Conservation (phyloP, 2,113 vertebrate genomes). For the Takifugu bimaculatus region DNA sequence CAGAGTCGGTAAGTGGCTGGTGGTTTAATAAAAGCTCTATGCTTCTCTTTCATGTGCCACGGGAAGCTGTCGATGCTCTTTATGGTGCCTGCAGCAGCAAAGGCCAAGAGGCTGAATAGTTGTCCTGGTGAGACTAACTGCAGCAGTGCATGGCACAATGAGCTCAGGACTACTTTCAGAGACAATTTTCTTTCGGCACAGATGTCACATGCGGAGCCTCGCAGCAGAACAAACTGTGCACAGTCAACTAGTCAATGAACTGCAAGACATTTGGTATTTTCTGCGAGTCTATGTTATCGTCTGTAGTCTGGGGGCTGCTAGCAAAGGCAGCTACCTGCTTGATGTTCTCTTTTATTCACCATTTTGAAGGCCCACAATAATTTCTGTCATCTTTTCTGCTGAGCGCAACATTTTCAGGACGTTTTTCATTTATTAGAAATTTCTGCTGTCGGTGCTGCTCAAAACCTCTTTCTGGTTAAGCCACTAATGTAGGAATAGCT, state of each 20-base stretch:
- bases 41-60: conserved; percentile 21
- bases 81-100: conserved; percentile 15
- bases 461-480: not conserved
- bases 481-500: not conserved
- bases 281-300: conserved; percentile 15
- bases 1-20: conserved; percentile 17
- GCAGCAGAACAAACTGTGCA: conserved; percentile 1
- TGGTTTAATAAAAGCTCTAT: conserved; percentile 18
- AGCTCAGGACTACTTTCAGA: conserved; percentile 12
- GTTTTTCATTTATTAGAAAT: conserved; percentile 10
- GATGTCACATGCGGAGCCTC: conserved; percentile 17
- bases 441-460: conserved; percentile 25
- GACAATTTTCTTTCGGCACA: conserved; percentile 12
- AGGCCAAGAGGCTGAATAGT: conserved; percentile 42
- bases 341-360: not conserved
- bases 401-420: not conserved
- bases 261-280: conserved; percentile 17
- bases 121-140: conserved; percentile 32
- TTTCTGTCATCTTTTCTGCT: conserved; percentile 22
- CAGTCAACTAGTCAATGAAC: conserved; percentile 17
- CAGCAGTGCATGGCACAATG: conserved; percentile 11
- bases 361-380: conserved; percentile 9
- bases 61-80: conserved; percentile 39
- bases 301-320: not conserved
- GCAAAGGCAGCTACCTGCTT: conserved; percentile 28